Percentiles rank a stretch among this genome's conserved stretches.
These are phyloP conservation scores for Rhadina sibilatrix DNA, from an alignment of 2,113 vertebrate species.

Conservation along the genomic window DNA sequence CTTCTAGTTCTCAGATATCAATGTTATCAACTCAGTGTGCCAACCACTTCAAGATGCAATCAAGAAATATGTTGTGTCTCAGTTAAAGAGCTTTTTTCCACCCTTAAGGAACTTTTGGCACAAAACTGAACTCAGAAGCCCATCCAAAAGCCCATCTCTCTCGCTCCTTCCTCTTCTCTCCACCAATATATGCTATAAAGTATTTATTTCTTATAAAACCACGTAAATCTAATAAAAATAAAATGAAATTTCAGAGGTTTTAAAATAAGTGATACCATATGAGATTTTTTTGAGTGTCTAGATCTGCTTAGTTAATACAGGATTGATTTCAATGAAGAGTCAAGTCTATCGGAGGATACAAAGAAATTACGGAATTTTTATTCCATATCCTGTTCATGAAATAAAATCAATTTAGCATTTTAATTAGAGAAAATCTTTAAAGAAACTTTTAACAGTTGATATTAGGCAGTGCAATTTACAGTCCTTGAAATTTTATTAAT, in stretches of 20 bases:
- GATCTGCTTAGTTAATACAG: background rate
- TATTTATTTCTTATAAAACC: background rate
- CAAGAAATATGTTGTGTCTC: background rate
- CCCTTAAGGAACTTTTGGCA: background rate
- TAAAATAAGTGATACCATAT: background rate
- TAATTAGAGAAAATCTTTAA: background rate
- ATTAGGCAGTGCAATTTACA: slow-evolving; percentile 2
- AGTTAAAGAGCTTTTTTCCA: background rate
- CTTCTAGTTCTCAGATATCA: background rate
- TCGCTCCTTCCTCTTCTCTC: background rate
- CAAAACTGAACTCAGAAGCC: background rate
- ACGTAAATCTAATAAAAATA: background rate
- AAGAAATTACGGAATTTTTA: background rate
- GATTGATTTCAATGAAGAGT: background rate
- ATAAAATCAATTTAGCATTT: slow-evolving; percentile 1
- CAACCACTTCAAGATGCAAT: background rate
- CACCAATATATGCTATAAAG: background rate
- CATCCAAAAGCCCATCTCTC: background rate
- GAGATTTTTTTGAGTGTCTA: background rate
- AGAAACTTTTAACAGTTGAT: background rate
- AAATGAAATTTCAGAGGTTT: background rate
- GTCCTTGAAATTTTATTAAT: background rate
- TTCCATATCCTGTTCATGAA: background rate
- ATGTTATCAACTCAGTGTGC: background rate
- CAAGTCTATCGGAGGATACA: background rate